Conservation (phyloP, 2,797 vertebrate species). For the Dendrocincla fuliginosa region DNA sequence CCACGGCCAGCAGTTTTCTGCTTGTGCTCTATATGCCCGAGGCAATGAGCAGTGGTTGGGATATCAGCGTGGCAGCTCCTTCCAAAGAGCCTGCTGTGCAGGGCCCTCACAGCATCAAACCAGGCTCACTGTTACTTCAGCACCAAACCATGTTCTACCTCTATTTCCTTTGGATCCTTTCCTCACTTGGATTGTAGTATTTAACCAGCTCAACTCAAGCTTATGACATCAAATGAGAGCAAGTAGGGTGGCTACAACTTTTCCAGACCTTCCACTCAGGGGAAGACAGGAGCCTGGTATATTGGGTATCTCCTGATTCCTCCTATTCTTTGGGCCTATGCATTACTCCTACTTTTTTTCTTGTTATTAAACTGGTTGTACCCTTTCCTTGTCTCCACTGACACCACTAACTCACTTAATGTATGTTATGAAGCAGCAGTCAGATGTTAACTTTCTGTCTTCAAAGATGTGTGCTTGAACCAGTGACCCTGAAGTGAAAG, state of each 20-base stretch:
- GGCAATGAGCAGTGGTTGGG: background rate
- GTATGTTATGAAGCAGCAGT: background rate
- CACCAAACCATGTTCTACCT: background rate
- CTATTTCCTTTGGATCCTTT: background rate
- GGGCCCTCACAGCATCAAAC: background rate
- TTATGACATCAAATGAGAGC: background rate
- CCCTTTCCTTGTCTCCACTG: background rate
- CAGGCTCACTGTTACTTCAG: background rate
- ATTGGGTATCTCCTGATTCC: fast-evolving
- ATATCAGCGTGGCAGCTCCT: background rate
- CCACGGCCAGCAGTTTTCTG: background rate
- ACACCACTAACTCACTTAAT: background rate
- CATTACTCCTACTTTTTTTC: background rate
- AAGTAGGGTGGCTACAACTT: background rate
- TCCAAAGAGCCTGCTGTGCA: background rate
- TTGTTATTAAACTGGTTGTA: background rate
- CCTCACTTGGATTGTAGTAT: background rate
- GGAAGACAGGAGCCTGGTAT: background rate
- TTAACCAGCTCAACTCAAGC: background rate
- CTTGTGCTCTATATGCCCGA: background rate
- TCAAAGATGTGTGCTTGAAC: background rate
- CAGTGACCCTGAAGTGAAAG: constrained; percentile 27
- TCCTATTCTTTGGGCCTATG: background rate
- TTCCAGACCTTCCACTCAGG: background rate
- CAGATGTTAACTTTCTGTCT: constrained; percentile 6